Percentiles rank a stretch among this genome's conserved stretches.
These are phyloP conservation scores for Ochlodes sylvanus DNA, from an alignment of 2,888 invertebrate species.

Conservation along the genomic window DNA sequence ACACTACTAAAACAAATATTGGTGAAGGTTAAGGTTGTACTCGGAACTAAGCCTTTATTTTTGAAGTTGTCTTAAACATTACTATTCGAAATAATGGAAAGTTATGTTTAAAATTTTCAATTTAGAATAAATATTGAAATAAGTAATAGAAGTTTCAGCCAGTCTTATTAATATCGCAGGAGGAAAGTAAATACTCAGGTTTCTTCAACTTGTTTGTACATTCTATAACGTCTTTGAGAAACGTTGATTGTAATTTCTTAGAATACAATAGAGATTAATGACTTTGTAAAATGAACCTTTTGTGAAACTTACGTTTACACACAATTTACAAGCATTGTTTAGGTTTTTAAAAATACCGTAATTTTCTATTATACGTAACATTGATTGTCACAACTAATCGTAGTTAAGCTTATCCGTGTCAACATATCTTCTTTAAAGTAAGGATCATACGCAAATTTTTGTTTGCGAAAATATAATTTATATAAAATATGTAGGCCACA, in stretches of 20 bases:
- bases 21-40: too few species aligned
- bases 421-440: too few species aligned
- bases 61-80: too few species aligned
- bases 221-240: not conserved
- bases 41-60: too few species aligned
- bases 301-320: not conserved
- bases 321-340: not conserved
- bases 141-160: not conserved
- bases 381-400: slow-evolving; percentile 20
- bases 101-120: not conserved
- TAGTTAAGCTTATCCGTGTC: not conserved
- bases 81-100: not conserved
- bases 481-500: too few species aligned
- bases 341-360: not conserved
- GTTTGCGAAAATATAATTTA: too few species aligned
- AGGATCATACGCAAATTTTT: too few species aligned
- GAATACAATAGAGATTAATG: not conserved
- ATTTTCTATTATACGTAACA: slow-evolving; percentile 1
- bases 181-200: not conserved
- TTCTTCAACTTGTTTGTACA: not conserved
- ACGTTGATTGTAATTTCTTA: not conserved
- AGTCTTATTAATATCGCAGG: not conserved
- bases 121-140: not conserved
- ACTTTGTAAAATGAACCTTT: slow-evolving; percentile 1
- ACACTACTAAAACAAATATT: too few species aligned